Base-by-base conservation (phyloP, 2,888 invertebrate species). In the Aproaerema taeniolella region DNA sequence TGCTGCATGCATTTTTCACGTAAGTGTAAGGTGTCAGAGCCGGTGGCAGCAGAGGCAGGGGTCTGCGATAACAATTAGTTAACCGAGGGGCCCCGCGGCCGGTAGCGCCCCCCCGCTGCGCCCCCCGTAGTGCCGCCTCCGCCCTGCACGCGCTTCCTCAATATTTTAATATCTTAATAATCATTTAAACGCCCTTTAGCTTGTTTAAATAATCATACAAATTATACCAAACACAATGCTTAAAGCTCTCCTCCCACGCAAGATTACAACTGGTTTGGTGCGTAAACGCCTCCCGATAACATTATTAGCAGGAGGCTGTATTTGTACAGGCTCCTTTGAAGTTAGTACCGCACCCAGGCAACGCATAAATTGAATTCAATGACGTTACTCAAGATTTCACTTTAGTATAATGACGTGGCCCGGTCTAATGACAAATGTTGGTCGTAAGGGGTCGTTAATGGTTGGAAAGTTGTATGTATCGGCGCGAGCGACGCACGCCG, bases 111-210 rank as follows among this genome's bases (percentile, higher is more conserved):
- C 8, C 81, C 82, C 68, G 81, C 79, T 74, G 79, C 45, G 78
- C 63, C 65, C 70, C 83, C 83, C 63, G 79, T 57, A 45, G 76
- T 44, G 80, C 44, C 65, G 60, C 68, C 70, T 68, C 71, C 69
- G 69, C 65, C 62, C 52, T 52, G 48, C 54, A 52, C 61, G 55
- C 53, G 50, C 52, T 49, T 49, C 56, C 55, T 66, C 30, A 67
- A 77, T 80, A 78, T 79, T 59, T 72, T 83, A 81, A 83, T 82
- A 83, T 78, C 83, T 79, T 82, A 82, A 85, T 85, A 82, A 78
- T 73, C 68, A 65, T 30, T 70, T 83, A 73, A 74, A 74, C 67
- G 73, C 62, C 53, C 56, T 64, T 68, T 74, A 72, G 58, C 64
- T 68, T 67, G 63, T 67, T 63, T 71, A 67, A 68, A 70, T 75